Conservation (phyloP, 2,113 vertebrate genomes). For the Barbus barbus region DNA sequence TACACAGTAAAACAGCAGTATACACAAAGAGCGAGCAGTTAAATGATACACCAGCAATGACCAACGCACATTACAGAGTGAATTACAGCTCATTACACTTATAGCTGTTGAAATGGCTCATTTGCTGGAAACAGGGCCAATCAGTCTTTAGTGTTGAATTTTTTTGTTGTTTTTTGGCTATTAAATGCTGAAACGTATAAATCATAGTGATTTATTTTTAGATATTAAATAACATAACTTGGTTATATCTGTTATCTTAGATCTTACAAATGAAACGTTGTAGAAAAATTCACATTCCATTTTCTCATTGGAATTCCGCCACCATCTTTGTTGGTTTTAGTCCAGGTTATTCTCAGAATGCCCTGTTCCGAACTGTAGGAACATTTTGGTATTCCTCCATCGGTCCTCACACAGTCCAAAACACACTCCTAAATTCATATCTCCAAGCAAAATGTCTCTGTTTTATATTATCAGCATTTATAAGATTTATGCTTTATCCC, state of each 20-base stretch:
- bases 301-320: not conserved
- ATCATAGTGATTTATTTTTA: not conserved
- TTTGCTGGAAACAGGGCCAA: constrained; percentile 32
- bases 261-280: not conserved
- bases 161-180: constrained; percentile 39
- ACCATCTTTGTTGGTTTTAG: not conserved
- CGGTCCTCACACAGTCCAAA: not conserved
- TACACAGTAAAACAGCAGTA: constrained; percentile 20
- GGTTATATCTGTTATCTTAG: not conserved
- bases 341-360: constrained; percentile 24
- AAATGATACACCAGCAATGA: constrained; percentile 28
- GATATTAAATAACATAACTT: not conserved
- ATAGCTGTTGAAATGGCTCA: constrained; percentile 30
- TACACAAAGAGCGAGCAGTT: not conserved
- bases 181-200: not conserved
- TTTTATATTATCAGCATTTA: constrained; percentile 11
- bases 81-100: constrained; percentile 9
- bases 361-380: not conserved
- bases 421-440: constrained; percentile 1
- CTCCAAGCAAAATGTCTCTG: constrained; percentile 7
- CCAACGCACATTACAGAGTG: not conserved
- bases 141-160: not conserved
- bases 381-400: not conserved
- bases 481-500: not conserved
- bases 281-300: too few relatives aligned